These are phyloP conservation scores for Aspiorhynchus laticeps DNA, from an alignment of 2,113 vertebrate genomes.

Conservation along the genomic window DNA sequence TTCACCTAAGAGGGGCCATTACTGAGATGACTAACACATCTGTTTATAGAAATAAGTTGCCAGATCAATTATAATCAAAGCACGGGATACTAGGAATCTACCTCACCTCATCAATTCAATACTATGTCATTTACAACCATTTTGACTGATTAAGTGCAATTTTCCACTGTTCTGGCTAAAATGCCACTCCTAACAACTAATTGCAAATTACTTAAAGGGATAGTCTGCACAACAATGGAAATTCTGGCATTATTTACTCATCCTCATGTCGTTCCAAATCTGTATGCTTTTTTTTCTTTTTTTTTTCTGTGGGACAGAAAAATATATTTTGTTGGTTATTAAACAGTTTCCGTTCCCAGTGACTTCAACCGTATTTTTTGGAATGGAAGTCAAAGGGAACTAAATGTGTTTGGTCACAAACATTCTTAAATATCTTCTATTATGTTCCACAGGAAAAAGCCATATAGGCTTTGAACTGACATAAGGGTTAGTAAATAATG, in stretches of 20 bases:
- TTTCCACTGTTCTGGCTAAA: neutral
- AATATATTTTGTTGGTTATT: neutral
- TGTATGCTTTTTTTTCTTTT: neutral
- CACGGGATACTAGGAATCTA: slow-evolving; percentile 57
- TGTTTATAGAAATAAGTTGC: slow-evolving; percentile 51
- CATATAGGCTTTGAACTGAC: too few relatives aligned
- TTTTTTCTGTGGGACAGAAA: neutral
- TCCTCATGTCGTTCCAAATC: neutral
- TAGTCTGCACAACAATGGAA: neutral
- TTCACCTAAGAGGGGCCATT: slow-evolving; percentile 53
- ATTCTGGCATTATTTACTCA: neutral
- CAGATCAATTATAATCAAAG: slow-evolving; percentile 61
- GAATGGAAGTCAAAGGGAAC: neutral
- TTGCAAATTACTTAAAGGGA: neutral
- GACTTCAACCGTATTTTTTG: neutral
- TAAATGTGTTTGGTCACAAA: neutral
- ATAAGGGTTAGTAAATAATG: neutral
- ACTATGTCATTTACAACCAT: neutral
- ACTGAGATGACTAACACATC: slow-evolving; percentile 55
- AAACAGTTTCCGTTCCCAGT: neutral
- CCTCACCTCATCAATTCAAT: slow-evolving; percentile 25
- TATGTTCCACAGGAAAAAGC: neutral
- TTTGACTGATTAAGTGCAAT: neutral
- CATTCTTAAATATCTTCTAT: neutral
- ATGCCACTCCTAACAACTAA: neutral